phyloP scores from a whole-genome alignment of 2,888 invertebrate genomes.

The Frankliniella intonsa region DNA sequence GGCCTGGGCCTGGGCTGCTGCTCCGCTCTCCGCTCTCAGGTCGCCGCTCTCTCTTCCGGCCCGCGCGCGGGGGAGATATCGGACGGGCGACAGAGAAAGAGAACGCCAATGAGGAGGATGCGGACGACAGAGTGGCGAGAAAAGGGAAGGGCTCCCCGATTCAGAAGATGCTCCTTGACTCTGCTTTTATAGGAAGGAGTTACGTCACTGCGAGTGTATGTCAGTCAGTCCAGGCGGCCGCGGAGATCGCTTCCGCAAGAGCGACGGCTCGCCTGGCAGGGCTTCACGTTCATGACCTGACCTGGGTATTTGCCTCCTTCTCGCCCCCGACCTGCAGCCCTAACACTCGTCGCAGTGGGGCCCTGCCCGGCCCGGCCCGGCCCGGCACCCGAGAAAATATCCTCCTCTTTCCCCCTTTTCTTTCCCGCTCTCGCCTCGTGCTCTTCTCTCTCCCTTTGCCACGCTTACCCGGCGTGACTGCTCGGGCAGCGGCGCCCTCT shows the following conservation, averaged over 20 bases:
- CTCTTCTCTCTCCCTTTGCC: neutral
- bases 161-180: too few relatives aligned
- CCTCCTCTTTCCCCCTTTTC: neutral
- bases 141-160: too few relatives aligned
- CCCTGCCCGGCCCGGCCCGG: conserved; percentile 30
- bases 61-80: neutral
- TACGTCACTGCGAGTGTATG: too few relatives aligned
- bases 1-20: neutral
- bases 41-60: conserved; percentile 28
- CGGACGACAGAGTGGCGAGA: too few relatives aligned
- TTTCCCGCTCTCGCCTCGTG: neutral
- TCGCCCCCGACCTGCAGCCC: conserved; percentile 30
- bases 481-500: neutral
- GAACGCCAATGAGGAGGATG: too few relatives aligned
- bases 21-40: neutral
- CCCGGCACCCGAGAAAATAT: neutral
- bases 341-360: neutral
- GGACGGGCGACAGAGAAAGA: too few relatives aligned
- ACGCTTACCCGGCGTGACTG: conserved; percentile 31
- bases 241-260: too few relatives aligned
- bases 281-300: too few relatives aligned
- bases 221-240: too few relatives aligned
- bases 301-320: neutral
- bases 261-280: too few relatives aligned
- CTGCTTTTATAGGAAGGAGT: too few relatives aligned